A percentile compares a stretch with the other conserved stretches of the same genome.
Conservation (phyloP, 2,888 invertebrate genomes). For the Sphinx pinastri region DNA sequence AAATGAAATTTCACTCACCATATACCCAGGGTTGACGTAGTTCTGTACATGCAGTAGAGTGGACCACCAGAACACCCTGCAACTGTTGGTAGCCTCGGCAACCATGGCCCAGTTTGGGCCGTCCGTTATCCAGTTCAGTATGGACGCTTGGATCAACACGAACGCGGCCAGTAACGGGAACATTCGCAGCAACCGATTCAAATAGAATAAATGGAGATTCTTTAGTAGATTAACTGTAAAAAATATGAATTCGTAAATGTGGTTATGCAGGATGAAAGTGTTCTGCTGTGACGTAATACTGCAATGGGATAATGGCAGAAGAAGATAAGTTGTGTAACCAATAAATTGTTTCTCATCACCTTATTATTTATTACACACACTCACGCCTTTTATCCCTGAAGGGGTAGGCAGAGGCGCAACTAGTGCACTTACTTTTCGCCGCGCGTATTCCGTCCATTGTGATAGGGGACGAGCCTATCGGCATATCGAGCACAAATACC, state of each 20-base stretch:
- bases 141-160: conserved; percentile 58
- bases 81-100: conserved; percentile 43
- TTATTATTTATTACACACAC: no score
- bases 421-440: background rate
- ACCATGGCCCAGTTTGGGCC: conserved; percentile 58
- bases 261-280: no score
- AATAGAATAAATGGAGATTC: conserved; percentile 64
- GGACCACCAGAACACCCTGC: conserved; percentile 65
- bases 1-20: conserved; percentile 47
- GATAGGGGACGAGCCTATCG: no score
- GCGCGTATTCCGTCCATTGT: background rate
- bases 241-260: background rate
- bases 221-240: conserved; percentile 60
- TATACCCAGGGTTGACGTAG: conserved; percentile 46
- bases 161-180: conserved; percentile 61
- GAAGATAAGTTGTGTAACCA: no score
- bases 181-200: conserved; percentile 66
- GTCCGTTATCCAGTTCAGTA: conserved; percentile 57
- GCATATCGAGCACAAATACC: no score
- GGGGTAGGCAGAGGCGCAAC: no score
- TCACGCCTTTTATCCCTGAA: no score
- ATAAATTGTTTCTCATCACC: no score
- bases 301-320: no score
- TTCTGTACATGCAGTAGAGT: conserved; percentile 66
- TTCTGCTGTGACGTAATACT: no score